A percentile compares a stretch with the other conserved stretches of the same genome.
Evolutionary conservation across 2,888 invertebrate genomes (phyloP).

Genomic region (Epinotia demarniana): DNA sequence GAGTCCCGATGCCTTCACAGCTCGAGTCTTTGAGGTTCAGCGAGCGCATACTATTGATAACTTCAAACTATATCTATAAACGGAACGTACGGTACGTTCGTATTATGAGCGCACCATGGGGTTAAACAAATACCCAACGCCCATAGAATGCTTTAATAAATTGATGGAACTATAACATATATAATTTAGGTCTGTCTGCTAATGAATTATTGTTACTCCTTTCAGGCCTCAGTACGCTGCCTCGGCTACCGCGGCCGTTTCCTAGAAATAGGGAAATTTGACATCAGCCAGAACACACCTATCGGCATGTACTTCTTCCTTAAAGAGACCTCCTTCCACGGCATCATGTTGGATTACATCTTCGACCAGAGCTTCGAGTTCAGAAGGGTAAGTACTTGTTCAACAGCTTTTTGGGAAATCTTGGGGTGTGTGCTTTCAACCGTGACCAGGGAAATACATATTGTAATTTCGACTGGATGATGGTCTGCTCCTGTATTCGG

Average conservation of each 20-base stretch:
- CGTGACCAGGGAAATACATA: too few species aligned
- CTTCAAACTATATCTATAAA: too few species aligned
- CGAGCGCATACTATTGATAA: too few species aligned
- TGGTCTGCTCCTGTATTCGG: neutral
- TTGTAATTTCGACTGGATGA: neutral
- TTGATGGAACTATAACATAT: too few species aligned
- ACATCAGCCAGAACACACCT: constrained; percentile 88
- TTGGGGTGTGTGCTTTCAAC: neutral
- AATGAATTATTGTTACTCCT: neutral
- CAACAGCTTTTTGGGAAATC: neutral
- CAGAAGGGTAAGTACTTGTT: constrained; percentile 64
- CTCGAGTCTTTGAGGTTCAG: too few species aligned
- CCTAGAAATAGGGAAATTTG: constrained; percentile 92
- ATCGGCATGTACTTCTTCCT: constrained; percentile 89
- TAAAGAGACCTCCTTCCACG: constrained; percentile 83
- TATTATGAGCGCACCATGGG: too few species aligned
- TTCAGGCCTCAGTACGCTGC: constrained; percentile 81
- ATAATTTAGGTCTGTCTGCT: neutral
- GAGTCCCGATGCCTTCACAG: too few species aligned
- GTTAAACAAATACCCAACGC: too few species aligned
- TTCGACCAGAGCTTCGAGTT: constrained; percentile 73
- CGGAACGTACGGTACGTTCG: too few species aligned
- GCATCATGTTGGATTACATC: constrained; percentile 82
- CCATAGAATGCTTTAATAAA: too few species aligned
- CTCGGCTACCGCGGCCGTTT: constrained; percentile 86